phyloP scores from a whole-genome alignment of 2,113 vertebrate genomes.

The Barbus barbus region DNA sequence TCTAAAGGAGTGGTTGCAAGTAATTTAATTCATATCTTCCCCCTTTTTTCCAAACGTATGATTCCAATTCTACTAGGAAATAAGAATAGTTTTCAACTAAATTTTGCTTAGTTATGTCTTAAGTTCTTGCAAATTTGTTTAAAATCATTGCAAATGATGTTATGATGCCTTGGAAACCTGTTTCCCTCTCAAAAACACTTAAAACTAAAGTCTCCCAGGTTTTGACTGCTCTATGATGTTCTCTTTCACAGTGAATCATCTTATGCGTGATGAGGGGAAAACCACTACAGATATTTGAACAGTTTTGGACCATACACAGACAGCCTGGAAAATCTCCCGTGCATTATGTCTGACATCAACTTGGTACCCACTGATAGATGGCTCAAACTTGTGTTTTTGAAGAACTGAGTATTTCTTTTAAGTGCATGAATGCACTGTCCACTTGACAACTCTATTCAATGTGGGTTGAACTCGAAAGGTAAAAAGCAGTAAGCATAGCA shows the following conservation, averaged over 20 bases:
- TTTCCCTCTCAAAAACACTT: not conserved
- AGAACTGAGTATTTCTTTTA: not conserved
- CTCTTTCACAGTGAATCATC: not conserved
- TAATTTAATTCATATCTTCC: not conserved
- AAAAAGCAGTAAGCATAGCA: not conserved
- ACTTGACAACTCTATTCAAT: not conserved
- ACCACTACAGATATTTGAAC: conserved; percentile 6
- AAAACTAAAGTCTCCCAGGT: not conserved
- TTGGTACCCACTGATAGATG: not conserved
- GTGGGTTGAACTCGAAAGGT: not conserved
- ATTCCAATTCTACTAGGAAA: not conserved
- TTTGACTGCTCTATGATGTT: not conserved
- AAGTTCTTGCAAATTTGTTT: conserved; percentile 8
- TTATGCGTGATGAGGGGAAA: conserved; percentile 3
- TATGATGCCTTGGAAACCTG: conserved; percentile 13
- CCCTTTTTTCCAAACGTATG: not conserved
- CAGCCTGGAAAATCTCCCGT: not conserved
- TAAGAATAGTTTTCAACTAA: not conserved
- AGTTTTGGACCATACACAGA: not conserved
- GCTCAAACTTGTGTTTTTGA: not conserved
- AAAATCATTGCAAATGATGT: not conserved
- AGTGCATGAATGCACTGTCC: not conserved
- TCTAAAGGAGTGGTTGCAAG: not conserved
- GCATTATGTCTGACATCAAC: not conserved
- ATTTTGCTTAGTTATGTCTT: not conserved